Evolutionary conservation across 2,888 invertebrate genomes (phyloP).

Genomic region (Acanthosepion esculentum): DNA sequence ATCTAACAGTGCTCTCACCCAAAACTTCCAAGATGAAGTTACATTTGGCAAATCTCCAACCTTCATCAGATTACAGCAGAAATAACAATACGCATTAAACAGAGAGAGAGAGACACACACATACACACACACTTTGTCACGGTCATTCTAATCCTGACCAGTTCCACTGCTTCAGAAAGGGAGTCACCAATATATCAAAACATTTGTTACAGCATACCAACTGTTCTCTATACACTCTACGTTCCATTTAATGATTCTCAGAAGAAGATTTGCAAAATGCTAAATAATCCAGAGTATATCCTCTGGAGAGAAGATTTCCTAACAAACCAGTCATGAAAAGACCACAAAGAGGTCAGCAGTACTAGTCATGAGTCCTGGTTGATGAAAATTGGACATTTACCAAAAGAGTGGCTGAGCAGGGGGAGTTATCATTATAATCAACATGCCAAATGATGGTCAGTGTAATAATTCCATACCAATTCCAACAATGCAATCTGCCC

Average conservation of each 20-base stretch:
- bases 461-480: neutral
- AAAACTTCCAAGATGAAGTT: neutral
- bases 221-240: neutral
- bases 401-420: neutral
- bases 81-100: neutral
- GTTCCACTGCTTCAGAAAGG: neutral
- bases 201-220: neutral
- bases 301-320: neutral
- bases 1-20: neutral
- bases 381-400: slow-evolving; percentile 10
- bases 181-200: neutral
- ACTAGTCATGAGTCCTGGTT: neutral
- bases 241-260: neutral
- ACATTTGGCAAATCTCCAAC: neutral
- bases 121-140: neutral
- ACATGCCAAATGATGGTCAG: neutral
- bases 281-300: neutral
- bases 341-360: neutral
- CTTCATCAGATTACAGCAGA: neutral
- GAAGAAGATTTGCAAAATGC: neutral
- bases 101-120: too few species aligned
- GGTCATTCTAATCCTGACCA: neutral
- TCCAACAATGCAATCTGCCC: neutral
- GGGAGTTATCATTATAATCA: neutral
- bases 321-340: neutral